These are phyloP conservation scores for Acanthurus lineatus DNA, from an alignment of 2,797 vertebrate genomes.

Conservation along the genomic window DNA sequence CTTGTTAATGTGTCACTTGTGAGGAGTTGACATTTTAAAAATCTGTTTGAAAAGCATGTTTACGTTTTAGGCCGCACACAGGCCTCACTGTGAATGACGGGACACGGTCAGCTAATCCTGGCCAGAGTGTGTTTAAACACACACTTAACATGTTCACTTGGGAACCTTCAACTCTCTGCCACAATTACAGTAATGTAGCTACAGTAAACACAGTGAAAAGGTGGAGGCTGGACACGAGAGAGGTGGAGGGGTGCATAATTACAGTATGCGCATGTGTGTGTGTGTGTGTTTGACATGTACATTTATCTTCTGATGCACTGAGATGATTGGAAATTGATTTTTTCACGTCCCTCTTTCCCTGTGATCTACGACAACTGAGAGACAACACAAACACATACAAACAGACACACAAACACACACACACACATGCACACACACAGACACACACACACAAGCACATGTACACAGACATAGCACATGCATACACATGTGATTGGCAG, in stretches of 20 bases:
- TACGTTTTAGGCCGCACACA: constrained; percentile 27
- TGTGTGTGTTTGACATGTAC: constrained; percentile 22
- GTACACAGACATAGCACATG: constrained; percentile 4
- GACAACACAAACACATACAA: background rate
- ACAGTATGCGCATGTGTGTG: constrained; percentile 4
- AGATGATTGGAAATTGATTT: constrained; percentile 67
- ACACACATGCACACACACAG: background rate
- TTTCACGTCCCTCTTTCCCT: constrained; percentile 36
- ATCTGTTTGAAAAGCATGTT: constrained; percentile 13
- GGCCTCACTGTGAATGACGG: constrained; percentile 25
- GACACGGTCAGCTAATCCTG: background rate
- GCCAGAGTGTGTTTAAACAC: constrained; percentile 42
- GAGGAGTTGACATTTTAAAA: constrained; percentile 56
- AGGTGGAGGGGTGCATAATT: background rate
- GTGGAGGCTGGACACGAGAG: background rate
- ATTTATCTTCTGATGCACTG: constrained; percentile 47
- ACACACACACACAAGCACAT: constrained; percentile 7
- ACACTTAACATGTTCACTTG: constrained; percentile 39
- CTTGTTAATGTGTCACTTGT: constrained; percentile 39
- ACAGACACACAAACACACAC: constrained; percentile 18
- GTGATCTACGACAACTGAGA: constrained; percentile 43
- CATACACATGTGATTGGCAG: constrained; percentile 61
- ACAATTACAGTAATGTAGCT: constrained; percentile 25
- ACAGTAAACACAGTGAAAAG: constrained; percentile 17
- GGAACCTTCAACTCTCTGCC: constrained; percentile 11